A percentile compares a stretch with the other conserved stretches of the same genome.
phyloP scores from a whole-genome alignment of 2,888 invertebrate species.

The Caradrina clavipalpis region DNA sequence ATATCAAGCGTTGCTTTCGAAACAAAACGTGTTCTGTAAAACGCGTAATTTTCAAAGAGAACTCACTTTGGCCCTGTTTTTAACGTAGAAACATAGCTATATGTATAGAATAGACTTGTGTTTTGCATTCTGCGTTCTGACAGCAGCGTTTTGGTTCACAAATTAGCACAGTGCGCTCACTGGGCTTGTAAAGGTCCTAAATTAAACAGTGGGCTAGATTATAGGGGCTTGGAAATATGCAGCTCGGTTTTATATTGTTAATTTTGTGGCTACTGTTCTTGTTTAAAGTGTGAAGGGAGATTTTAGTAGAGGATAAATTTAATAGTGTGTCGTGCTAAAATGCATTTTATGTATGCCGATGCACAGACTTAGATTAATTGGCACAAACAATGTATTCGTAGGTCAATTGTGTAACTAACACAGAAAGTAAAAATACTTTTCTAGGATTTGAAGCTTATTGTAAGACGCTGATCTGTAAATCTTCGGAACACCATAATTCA shows the following conservation, averaged over 20 bases:
- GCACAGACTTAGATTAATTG: too few species aligned
- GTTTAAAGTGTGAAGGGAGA: background rate
- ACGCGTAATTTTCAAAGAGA: slow-evolving; percentile 35
- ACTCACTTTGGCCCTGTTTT: slow-evolving; percentile 21
- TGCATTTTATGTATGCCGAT: too few species aligned
- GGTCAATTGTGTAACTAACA: too few species aligned
- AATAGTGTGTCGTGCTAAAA: too few species aligned
- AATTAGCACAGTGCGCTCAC: slow-evolving; percentile 42
- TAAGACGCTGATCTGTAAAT: too few species aligned
- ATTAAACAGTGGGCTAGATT: slow-evolving; percentile 45
- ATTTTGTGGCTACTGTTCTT: background rate
- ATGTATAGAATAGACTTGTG: too few species aligned
- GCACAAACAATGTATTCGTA: too few species aligned
- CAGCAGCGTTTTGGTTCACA: slow-evolving; percentile 48
- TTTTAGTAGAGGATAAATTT: too few species aligned
- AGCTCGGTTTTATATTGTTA: slow-evolving; percentile 9
- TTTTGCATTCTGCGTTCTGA: slow-evolving; percentile 33
- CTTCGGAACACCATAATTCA: too few species aligned
- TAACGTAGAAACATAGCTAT: background rate
- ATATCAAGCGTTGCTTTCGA: slow-evolving; percentile 15
- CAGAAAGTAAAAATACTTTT: too few species aligned
- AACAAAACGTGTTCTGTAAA: slow-evolving; percentile 2
- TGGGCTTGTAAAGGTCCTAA: slow-evolving; percentile 25
- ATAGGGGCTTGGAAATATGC: slow-evolving; percentile 25
- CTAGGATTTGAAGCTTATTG: too few species aligned